Evolutionary conservation across 2,113 vertebrate species (phyloP).

Genomic region (Macheiramphus alcinus): DNA sequence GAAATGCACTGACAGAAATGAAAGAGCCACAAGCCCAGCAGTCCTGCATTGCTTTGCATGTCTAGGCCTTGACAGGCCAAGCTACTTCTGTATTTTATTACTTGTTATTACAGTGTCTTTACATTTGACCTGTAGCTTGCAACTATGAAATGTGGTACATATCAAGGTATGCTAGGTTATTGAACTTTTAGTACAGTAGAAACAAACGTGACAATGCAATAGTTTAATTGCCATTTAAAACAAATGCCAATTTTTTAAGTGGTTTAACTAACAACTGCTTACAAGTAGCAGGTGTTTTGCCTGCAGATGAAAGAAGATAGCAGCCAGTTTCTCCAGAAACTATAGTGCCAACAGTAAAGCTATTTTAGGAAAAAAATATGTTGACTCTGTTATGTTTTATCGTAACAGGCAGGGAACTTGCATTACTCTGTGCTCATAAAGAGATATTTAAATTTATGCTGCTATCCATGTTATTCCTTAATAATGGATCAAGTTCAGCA

Average conservation of each 20-base stretch:
- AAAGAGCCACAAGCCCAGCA: neutral
- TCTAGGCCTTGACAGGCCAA: neutral
- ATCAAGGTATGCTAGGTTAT: conserved; percentile 26
- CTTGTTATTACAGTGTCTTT: conserved; percentile 22
- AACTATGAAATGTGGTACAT: conserved; percentile 10
- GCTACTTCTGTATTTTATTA: conserved; percentile 46
- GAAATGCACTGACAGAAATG: neutral
- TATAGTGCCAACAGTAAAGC: neutral
- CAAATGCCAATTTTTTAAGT: conserved; percentile 4
- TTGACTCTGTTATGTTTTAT: neutral
- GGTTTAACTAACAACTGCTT: conserved; percentile 13
- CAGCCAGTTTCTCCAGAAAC: conserved; percentile 1
- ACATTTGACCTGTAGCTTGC: conserved; percentile 29
- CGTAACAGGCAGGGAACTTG: neutral
- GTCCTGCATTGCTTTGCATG: neutral
- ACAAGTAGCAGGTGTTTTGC: conserved; percentile 40
- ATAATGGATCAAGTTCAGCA: neutral
- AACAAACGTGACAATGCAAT: conserved; percentile 21
- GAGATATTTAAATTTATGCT: neutral
- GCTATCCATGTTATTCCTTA: neutral
- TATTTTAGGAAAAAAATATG: neutral
- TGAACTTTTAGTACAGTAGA: conserved; percentile 37
- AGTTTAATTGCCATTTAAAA: conserved; percentile 38
- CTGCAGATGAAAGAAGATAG: conserved; percentile 27
- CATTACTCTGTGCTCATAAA: neutral